Evolutionary conservation across 2,888 invertebrate species (phyloP).

Genomic region (Bruchidius siliquastri): DNA sequence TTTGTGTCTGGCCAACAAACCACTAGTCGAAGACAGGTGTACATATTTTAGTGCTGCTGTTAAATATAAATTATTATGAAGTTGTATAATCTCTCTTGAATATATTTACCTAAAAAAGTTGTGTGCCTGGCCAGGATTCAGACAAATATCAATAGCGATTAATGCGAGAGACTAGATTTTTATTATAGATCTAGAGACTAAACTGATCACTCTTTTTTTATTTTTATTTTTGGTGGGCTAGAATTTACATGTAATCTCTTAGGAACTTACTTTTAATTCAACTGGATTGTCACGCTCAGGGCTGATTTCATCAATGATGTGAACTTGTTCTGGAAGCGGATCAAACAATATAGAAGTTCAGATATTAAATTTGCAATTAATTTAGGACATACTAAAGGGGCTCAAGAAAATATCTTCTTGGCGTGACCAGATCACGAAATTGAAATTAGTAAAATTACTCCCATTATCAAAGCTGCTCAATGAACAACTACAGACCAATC

Average conservation of each 20-base stretch:
- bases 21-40: neutral
- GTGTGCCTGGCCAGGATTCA: neutral
- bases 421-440: no score
- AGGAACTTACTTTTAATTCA: no score
- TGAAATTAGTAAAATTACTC: no score
- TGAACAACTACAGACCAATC: no score
- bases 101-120: neutral
- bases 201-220: neutral
- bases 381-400: no score
- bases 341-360: no score
- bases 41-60: neutral
- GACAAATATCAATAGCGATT: neutral
- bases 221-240: neutral
- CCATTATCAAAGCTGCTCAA: no score
- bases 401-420: no score
- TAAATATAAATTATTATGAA: neutral
- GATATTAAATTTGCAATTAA: no score
- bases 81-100: neutral
- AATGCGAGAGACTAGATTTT: neutral
- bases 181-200: neutral
- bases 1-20: neutral
- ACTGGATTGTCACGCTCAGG: no score
- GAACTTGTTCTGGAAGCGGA: no score
- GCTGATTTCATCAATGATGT: no score
- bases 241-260: neutral